Evolutionary conservation across 2,113 vertebrate species (phyloP).

Genomic region (Australoheros scitulus): DNA sequence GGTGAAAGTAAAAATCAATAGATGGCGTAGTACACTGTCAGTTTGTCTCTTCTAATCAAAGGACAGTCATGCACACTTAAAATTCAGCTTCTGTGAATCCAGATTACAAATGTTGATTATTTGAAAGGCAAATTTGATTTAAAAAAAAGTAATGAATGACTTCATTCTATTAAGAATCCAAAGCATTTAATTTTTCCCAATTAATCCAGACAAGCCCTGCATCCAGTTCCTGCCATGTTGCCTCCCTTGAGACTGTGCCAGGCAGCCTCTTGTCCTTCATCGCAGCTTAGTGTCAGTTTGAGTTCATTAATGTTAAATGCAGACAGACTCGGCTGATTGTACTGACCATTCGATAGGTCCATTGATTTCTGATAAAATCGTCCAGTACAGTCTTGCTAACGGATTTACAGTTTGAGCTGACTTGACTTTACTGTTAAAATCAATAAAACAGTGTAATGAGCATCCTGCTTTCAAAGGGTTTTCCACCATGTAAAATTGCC

Average conservation of each 20-base stretch:
- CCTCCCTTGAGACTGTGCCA: neutral
- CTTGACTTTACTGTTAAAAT: constrained; percentile 8
- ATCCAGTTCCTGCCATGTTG: neutral
- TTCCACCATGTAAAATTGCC: constrained; percentile 42
- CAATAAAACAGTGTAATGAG: constrained; percentile 22
- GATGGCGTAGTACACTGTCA: constrained; percentile 6
- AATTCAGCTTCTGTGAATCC: neutral
- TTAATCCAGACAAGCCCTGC: neutral
- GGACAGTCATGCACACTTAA: neutral
- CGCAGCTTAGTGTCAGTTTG: neutral
- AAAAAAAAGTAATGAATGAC: neutral
- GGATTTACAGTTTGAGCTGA: constrained; percentile 5
- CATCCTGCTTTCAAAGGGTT: constrained; percentile 1
- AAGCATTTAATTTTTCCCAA: neutral
- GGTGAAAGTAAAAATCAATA: constrained; percentile 24
- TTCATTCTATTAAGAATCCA: neutral
- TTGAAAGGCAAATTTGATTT: neutral
- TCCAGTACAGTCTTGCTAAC: neutral
- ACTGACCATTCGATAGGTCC: neutral
- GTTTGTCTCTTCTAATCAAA: neutral
- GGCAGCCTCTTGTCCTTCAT: neutral
- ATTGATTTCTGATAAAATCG: neutral
- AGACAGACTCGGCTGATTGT: neutral
- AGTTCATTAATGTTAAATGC: neutral
- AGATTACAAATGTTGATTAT: neutral